Evolutionary conservation across 1,140 invertebrate species (phyloP), one percentile per base, ranked within the genome.

Genomic region (Arctopsyche grandis): DNA sequence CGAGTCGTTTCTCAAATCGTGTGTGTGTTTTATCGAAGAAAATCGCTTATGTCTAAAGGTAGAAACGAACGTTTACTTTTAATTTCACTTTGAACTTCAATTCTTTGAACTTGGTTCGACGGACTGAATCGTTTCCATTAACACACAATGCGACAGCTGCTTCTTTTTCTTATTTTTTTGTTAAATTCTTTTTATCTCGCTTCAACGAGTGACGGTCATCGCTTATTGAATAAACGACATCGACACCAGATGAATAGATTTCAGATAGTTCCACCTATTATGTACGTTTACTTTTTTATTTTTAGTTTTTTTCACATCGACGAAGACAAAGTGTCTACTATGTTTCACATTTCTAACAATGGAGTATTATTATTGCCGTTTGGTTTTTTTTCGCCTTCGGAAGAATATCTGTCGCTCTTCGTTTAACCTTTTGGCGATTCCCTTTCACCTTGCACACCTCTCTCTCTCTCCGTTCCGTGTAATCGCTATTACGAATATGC

Each of bases 71-170:
- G 14, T n/a, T n/a, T 21, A 21, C 16, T 60, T 60, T 60, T 60
- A 21, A 60, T 60, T 60, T 60, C 56, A 60, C 56, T 60, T 19
- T 52, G 48, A 52, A 52, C 48, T 52, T 19, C 56, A 21, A 21
- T 38, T 4, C 9, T 5, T 14, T 9, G 56, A 60, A 60, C 56
- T 21, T 19, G 21, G 7, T 60, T 60, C 56, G n/a, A 60, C 29
- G 7, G 29, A 38, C 21, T 60, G 56, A 60, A 26, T 9, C 63
- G 14, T 24, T 22, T 22, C 19, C 21, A 66, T 66, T 66, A 66
- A 26, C 63, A 66, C 63, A 66, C 63, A 66, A 66, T 66, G 12
- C 58, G 58, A n/a, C n/a, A n/a, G n/a, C n/a, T n/a, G 21, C 56
- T 60, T 66, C 9, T 66, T 66, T 21, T 60, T 66, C 9, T 66